These are phyloP conservation scores for Epinephelus coioides DNA, from an alignment of 2,797 vertebrate genomes.

Conservation along the genomic window DNA sequence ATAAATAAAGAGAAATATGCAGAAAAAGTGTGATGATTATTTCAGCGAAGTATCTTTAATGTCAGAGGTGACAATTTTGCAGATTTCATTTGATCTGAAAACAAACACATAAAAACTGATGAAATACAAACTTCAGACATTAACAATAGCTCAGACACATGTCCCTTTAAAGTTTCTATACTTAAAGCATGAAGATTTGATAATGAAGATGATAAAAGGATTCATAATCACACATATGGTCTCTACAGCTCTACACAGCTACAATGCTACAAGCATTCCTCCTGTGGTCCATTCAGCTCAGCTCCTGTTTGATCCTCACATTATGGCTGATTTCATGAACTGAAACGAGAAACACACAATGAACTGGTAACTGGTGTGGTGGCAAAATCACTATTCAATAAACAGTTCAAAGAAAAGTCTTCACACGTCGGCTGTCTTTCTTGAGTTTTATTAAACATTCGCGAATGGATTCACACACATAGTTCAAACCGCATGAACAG, in stretches of 20 bases:
- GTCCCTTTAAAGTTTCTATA: background rate
- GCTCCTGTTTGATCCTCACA: constrained; percentile 55
- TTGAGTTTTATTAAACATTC: too few relatives aligned
- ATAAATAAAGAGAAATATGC: background rate
- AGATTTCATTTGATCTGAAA: background rate
- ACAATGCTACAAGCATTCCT: background rate
- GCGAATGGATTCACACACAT: too few relatives aligned
- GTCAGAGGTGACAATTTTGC: background rate
- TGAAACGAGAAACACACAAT: constrained; percentile 41
- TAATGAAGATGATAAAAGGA: background rate
- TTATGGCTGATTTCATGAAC: constrained; percentile 73
- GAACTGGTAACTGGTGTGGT: too few relatives aligned
- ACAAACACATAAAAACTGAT: background rate
- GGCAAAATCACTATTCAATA: background rate
- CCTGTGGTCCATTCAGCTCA: background rate
- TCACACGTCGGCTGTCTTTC: too few relatives aligned
- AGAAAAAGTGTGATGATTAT: background rate
- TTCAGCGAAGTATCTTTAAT: constrained; percentile 4
- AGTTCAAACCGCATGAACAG: too few relatives aligned
- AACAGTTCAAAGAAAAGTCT: too few relatives aligned
- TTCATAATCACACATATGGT: background rate
- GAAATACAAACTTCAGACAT: background rate
- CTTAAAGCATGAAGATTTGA: background rate
- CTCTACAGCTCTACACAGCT: background rate
- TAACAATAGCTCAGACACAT: background rate